Conservation (phyloP, 2,113 vertebrate species). For the Spea bombifrons region DNA sequence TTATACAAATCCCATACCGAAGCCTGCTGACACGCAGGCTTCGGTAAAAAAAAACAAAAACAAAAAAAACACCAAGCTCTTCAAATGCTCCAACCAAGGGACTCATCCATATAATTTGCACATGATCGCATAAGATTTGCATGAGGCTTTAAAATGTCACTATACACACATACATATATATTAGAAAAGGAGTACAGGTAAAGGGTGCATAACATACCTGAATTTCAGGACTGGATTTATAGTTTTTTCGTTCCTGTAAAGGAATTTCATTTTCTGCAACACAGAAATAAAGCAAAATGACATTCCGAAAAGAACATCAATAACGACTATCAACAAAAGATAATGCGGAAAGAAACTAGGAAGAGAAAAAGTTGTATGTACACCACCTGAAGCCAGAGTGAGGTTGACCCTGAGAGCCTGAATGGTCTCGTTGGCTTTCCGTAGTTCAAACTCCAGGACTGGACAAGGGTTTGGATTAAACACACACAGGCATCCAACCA, state of each 20-base stretch:
- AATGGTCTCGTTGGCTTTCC: constrained; percentile 99
- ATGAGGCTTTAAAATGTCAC: too few relatives aligned
- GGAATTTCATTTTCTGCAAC: constrained; percentile 87
- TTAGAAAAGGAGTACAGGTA: too few relatives aligned
- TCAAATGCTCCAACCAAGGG: too few relatives aligned
- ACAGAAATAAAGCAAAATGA: constrained; percentile 51
- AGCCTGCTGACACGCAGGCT: too few relatives aligned
- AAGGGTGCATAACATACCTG: constrained; percentile 75
- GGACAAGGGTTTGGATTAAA: constrained; percentile 96
- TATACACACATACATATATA: too few relatives aligned
- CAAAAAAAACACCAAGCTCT: too few relatives aligned
- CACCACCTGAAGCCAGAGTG: constrained; percentile 99
- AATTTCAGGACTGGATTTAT: constrained; percentile 98
- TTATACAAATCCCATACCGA: too few relatives aligned
- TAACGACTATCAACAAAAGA: neutral
- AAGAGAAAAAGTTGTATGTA: constrained; percentile 85
- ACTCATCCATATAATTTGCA: too few relatives aligned
- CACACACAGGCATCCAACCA: constrained; percentile 96
- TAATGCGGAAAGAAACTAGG: constrained; percentile 64
- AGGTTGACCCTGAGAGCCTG: constrained; percentile 99
- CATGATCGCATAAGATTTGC: too few relatives aligned
- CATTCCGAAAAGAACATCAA: constrained; percentile 52
- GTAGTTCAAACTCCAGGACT: constrained; percentile 99
- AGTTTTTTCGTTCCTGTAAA: constrained; percentile 97
- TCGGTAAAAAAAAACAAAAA: too few relatives aligned